Percentiles rank a stretch among this genome's conserved stretches.
Conservation (phyloP, 1,140 invertebrate genomes). For the Papilio xuthus region DNA sequence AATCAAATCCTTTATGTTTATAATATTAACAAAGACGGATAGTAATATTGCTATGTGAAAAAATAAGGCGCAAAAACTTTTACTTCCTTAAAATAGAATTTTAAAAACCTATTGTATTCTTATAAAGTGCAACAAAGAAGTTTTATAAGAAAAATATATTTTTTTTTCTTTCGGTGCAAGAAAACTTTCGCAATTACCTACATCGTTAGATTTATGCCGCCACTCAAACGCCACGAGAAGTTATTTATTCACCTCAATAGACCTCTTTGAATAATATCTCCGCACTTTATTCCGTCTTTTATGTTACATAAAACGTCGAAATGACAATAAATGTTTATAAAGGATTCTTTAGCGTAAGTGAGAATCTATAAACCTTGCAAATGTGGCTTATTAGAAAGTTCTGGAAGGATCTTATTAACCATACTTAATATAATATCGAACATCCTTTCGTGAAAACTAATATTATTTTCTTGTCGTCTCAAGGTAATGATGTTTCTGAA, state of each 20-base stretch:
- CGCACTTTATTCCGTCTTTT: constrained; percentile 1
- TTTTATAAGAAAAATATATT: neutral
- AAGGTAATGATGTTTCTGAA: too few relatives aligned
- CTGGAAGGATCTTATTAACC: too few relatives aligned
- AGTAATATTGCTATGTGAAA: neutral
- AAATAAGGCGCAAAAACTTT: neutral
- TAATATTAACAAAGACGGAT: neutral
- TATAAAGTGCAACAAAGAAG: neutral
- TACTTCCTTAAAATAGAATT: neutral
- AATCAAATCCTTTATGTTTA: too few relatives aligned
- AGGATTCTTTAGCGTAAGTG: neutral
- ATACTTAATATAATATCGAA: too few relatives aligned
- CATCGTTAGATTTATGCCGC: constrained; percentile 13
- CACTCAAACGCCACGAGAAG: constrained; percentile 18
- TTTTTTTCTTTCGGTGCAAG: neutral
- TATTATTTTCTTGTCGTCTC: too few relatives aligned
- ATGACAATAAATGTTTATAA: neutral
- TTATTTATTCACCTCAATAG: constrained; percentile 18
- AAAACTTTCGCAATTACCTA: constrained; percentile 10
- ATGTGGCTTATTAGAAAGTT: neutral
- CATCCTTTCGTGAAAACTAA: too few relatives aligned
- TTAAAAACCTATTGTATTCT: neutral
- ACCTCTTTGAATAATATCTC: neutral
- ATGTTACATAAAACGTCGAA: neutral
- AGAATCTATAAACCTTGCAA: neutral